Percentiles rank a stretch among this genome's conserved stretches.
These are phyloP conservation scores for Crotalus helleri DNA, from an alignment of 2,113 vertebrate genomes.

Conservation along the genomic window DNA sequence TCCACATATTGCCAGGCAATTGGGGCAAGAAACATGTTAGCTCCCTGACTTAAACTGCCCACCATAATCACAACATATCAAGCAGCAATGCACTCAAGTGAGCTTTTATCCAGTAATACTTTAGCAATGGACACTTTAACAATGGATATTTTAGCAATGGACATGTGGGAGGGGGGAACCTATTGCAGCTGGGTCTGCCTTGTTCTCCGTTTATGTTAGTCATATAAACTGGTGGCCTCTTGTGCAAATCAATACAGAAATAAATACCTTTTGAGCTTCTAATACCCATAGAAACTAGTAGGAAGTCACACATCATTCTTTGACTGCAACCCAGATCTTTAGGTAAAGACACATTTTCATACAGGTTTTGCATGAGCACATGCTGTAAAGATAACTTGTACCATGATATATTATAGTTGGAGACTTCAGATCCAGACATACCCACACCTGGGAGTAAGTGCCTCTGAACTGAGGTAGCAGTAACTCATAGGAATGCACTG, in stretches of 20 bases:
- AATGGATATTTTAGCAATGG: neutral
- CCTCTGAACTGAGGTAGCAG: neutral
- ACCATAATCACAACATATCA: neutral
- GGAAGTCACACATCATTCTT: neutral
- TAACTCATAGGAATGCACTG: neutral
- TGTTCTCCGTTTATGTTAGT: constrained; percentile 1
- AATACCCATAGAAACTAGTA: constrained; percentile 9
- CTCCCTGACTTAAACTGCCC: neutral
- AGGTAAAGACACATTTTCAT: neutral
- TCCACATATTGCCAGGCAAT: neutral
- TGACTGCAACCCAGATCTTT: neutral
- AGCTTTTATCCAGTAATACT: neutral
- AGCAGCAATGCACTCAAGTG: neutral
- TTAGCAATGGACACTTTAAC: neutral
- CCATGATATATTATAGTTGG: neutral
- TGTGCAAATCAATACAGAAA: constrained; percentile 12
- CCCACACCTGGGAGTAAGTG: neutral
- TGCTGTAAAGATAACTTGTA: neutral
- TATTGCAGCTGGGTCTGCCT: neutral
- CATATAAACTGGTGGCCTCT: constrained; percentile 2
- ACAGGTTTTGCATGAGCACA: neutral
- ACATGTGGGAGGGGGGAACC: too few species aligned
- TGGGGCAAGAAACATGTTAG: neutral
- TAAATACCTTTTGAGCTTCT: neutral
- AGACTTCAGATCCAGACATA: neutral